phyloP scores from a whole-genome alignment of 2,113 vertebrate species.

The Erythrocebus patas region DNA sequence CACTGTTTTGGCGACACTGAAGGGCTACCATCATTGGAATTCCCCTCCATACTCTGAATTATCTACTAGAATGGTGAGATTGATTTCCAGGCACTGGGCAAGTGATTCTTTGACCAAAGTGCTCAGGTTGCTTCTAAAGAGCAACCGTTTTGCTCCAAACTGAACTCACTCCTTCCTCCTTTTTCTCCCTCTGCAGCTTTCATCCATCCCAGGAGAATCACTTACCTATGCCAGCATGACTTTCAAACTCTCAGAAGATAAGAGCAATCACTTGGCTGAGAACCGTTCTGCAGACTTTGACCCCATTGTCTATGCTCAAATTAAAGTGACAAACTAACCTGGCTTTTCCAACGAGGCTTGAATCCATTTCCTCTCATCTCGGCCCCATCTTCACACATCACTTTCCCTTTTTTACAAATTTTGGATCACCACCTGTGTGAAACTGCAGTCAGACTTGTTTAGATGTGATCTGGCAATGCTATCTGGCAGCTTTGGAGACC shows the following conservation, averaged over 20 bases:
- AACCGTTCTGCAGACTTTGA: neutral
- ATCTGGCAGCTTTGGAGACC: neutral
- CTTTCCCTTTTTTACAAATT: neutral
- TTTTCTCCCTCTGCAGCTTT: neutral
- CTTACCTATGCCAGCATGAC: neutral
- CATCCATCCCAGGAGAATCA: neutral
- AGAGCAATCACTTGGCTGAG: neutral
- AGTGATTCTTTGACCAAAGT: neutral
- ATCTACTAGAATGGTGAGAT: neutral
- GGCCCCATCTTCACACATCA: neutral
- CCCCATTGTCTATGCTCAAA: slow-evolving; percentile 7
- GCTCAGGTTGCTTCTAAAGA: neutral
- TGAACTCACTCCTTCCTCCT: neutral
- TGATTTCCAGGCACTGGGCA: neutral
- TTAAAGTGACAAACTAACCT: neutral
- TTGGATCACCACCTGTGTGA: neutral
- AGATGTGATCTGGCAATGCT: neutral
- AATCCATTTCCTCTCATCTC: neutral
- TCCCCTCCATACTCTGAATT: neutral
- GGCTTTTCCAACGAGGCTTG: neutral
- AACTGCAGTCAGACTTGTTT: neutral
- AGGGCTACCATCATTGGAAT: neutral
- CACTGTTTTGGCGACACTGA: neutral
- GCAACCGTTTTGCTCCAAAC: neutral
- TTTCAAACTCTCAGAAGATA: neutral